These are phyloP conservation scores for Chrysochloris asiatica DNA, from an alignment of 2,113 vertebrate species.

Conservation along the genomic window DNA sequence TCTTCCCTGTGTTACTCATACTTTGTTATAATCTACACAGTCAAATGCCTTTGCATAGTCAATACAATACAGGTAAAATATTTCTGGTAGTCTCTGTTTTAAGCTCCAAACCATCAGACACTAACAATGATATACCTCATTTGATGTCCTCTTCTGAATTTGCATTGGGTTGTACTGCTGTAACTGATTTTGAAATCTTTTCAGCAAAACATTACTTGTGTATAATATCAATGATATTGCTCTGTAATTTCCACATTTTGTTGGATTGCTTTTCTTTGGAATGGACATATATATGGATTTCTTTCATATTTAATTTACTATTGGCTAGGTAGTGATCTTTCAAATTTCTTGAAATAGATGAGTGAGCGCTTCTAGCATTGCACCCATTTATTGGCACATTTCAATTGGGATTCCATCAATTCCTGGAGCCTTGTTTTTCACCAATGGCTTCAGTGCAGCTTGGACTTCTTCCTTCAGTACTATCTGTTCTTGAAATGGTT, in stretches of 20 bases:
- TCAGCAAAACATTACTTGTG: not conserved
- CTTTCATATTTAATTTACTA: not conserved
- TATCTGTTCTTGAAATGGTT: too few species aligned
- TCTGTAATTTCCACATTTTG: not conserved
- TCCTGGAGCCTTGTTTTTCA: not conserved
- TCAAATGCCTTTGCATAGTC: not conserved
- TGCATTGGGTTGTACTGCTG: not conserved
- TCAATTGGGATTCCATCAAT: not conserved
- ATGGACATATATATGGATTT: not conserved
- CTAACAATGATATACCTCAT: not conserved
- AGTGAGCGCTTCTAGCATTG: too few species aligned
- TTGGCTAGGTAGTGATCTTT: not conserved
- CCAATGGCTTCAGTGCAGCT: too few species aligned
- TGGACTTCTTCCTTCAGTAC: too few species aligned
- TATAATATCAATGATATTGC: not conserved
- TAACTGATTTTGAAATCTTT: not conserved
- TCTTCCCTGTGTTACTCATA: not conserved
- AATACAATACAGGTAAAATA: not conserved
- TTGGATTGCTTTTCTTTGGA: not conserved
- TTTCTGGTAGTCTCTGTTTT: not conserved
- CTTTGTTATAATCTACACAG: not conserved
- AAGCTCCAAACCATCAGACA: not conserved
- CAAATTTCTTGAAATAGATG: not conserved
- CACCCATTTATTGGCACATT: not conserved
- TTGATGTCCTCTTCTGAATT: not conserved